Evolutionary conservation across 2,797 vertebrate genomes (phyloP).

Genomic region (Ptychobarbus kaznakovi): DNA sequence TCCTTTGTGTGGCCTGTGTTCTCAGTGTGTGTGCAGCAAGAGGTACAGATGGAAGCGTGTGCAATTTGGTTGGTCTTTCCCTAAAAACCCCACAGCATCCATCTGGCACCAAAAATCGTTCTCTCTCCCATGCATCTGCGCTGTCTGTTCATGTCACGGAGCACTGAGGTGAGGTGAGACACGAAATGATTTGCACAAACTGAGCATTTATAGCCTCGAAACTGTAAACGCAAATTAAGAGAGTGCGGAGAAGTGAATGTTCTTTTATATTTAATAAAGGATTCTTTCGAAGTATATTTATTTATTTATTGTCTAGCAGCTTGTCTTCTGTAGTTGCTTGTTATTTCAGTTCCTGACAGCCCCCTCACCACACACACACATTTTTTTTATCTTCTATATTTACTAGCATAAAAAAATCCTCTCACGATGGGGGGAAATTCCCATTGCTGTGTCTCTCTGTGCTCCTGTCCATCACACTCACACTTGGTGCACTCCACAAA

Average conservation of each 20-base stretch:
- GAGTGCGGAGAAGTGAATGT: not conserved
- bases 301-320: not conserved
- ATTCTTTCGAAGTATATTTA: not conserved
- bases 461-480: conserved; percentile 27
- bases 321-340: not conserved
- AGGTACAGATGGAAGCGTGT: conserved; percentile 40
- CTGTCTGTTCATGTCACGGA: conserved; percentile 26
- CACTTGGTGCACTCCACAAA: conserved; percentile 28
- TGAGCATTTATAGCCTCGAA: not conserved
- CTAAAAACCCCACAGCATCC: conserved; percentile 26
- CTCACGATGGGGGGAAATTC: conserved; percentile 4
- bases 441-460: conserved; percentile 17
- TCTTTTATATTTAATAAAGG: not conserved
- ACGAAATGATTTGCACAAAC: conserved; percentile 20
- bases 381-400: conserved; percentile 27
- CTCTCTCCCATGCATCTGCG: conserved; percentile 33
- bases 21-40: conserved; percentile 32
- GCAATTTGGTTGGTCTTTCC: conserved; percentile 52
- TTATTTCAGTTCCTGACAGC: conserved; percentile 6
- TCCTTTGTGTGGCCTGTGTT: conserved; percentile 29
- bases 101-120: conserved; percentile 39
- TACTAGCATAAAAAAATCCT: conserved; percentile 25
- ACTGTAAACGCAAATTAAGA: not conserved
- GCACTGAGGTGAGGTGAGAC: conserved; percentile 23
- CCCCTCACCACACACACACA: not conserved